Conservation (phyloP, 2,888 invertebrate species). For the Caenorhabditis sp. region DNA sequence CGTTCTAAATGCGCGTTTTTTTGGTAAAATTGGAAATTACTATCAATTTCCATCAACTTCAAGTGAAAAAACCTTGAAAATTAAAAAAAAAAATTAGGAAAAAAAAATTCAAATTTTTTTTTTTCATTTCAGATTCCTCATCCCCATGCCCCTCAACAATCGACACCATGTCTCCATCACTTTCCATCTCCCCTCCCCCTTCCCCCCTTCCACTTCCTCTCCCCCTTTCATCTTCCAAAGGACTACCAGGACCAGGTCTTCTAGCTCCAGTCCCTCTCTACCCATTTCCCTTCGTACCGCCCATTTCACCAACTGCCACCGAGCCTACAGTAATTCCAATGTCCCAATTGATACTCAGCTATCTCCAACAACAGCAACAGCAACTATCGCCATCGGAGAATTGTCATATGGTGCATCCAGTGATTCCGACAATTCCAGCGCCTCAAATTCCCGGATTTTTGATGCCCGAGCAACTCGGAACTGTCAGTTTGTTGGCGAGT, state of each 20-base stretch:
- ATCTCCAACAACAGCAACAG: neutral
- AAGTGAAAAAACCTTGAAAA: too few species aligned
- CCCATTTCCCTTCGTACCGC: conserved; percentile 16
- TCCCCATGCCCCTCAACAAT: conserved; percentile 34
- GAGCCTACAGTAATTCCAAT: conserved; percentile 1
- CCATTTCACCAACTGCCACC: too few species aligned
- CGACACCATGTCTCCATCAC: conserved; percentile 44
- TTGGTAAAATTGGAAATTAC: too few species aligned
- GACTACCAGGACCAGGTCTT: neutral
- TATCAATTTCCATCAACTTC: too few species aligned
- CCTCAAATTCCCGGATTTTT: neutral
- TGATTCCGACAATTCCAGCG: neutral
- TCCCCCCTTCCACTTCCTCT: conserved; percentile 23
- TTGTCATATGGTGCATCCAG: too few species aligned
- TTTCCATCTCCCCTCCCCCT: conserved; percentile 23
- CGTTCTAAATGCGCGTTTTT: neutral
- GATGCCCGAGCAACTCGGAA: conserved; percentile 9
- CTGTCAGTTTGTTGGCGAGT: neutral
- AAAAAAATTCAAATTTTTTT: neutral
- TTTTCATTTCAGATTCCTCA: conserved; percentile 26
- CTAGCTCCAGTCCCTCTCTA: conserved; percentile 31
- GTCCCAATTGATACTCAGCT: conserved; percentile 1
- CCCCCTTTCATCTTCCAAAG: conserved; percentile 17
- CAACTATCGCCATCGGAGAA: conserved; percentile 1
- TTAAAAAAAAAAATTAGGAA: too few species aligned